Evolutionary conservation across 2,888 invertebrate genomes (phyloP).

Genomic region (Sinotaia quadrata): DNA sequence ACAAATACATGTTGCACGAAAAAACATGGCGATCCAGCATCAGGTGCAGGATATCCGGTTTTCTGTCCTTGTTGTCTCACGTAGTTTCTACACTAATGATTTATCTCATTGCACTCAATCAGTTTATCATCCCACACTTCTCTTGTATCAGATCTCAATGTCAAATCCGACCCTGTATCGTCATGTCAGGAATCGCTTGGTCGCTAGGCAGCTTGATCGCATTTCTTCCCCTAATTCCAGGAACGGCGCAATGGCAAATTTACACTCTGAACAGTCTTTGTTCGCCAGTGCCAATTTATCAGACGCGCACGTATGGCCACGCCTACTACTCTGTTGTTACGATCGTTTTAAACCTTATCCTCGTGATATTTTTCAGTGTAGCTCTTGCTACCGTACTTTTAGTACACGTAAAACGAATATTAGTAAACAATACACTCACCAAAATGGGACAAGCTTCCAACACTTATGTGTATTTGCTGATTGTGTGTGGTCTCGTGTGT

Average conservation of each 20-base stretch:
- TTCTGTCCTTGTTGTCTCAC: conserved; percentile 72
- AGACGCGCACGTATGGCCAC: conserved; percentile 64
- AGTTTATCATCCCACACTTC: conserved; percentile 77
- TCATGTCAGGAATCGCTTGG: conserved; percentile 54
- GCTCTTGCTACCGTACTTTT: too few relatives aligned
- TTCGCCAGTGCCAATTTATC: conserved; percentile 66
- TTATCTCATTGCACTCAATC: conserved; percentile 78
- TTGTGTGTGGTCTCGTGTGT: too few relatives aligned
- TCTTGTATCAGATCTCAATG: conserved; percentile 73
- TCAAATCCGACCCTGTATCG: conserved; percentile 44
- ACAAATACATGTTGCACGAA: conserved; percentile 46
- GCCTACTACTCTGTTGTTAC: conserved; percentile 67
- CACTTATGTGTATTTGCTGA: too few relatives aligned
- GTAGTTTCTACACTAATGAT: conserved; percentile 78
- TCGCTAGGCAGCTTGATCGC: conserved; percentile 54
- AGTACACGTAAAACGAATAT: too few relatives aligned
- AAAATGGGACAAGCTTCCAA: too few relatives aligned
- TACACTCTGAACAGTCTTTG: conserved; percentile 63
- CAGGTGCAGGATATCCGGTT: conserved; percentile 48
- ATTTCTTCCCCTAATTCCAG: conserved; percentile 58
- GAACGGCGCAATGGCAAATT: conserved; percentile 49
- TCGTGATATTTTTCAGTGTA: too few relatives aligned
- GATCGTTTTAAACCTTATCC: conserved; percentile 61
- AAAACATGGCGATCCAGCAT: conserved; percentile 45
- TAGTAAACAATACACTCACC: too few relatives aligned